These are phyloP conservation scores for Andinoacara biseriatus DNA, from an alignment of 2,113 vertebrate species.

Conservation along the genomic window DNA sequence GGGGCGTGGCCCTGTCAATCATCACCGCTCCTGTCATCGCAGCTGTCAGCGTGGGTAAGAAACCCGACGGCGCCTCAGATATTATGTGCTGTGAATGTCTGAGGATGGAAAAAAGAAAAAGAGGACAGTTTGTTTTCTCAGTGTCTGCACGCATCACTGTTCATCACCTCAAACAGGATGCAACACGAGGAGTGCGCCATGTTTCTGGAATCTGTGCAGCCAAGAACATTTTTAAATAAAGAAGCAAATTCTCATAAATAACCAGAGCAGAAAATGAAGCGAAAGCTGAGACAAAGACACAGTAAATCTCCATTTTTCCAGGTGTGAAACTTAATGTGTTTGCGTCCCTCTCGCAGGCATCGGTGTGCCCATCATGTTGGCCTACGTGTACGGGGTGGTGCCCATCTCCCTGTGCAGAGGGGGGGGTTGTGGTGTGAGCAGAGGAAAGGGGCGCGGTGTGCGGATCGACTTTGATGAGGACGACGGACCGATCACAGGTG, in stretches of 20 bases:
- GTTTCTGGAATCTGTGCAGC: background rate
- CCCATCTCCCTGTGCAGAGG: slow-evolving; percentile 97
- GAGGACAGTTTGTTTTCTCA: background rate
- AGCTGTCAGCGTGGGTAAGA: slow-evolving; percentile 95
- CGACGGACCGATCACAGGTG: slow-evolving; percentile 97
- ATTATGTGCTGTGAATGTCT: background rate
- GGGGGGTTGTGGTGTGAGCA: slow-evolving; percentile 95
- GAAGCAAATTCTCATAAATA: background rate
- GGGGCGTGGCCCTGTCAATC: slow-evolving; percentile 95
- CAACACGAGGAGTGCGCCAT: accelerated
- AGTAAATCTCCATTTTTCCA: background rate
- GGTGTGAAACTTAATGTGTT: accelerated
- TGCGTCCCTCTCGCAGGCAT: slow-evolving; percentile 81
- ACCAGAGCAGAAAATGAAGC: background rate
- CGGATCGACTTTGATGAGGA: slow-evolving; percentile 98
- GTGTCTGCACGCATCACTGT: background rate
- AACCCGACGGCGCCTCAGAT: background rate
- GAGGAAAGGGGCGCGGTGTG: slow-evolving; percentile 94
- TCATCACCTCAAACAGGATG: background rate
- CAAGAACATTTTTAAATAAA: background rate
- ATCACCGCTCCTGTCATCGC: slow-evolving; percentile 96
- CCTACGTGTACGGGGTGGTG: slow-evolving; percentile 97
- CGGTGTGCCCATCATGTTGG: slow-evolving; percentile 99
- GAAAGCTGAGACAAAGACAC: background rate
- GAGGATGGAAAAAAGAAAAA: background rate